Percentiles rank a stretch among this genome's conserved stretches.
phyloP scores from a whole-genome alignment of 2,888 invertebrate genomes.

The Cryptocephalus moraei region DNA sequence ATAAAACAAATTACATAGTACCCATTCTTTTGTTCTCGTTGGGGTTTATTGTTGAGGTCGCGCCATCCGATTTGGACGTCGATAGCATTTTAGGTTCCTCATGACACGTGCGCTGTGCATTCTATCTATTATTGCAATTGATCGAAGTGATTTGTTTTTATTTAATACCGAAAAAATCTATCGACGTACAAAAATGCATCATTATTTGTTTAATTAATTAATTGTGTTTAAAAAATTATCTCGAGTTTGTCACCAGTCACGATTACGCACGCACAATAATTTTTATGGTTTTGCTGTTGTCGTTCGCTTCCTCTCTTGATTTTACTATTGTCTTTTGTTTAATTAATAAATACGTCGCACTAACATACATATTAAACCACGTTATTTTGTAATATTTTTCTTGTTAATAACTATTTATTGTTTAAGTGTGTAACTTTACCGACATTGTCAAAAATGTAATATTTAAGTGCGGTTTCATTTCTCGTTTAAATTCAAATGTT shows the following conservation, averaged over 20 bases:
- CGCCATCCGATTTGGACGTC: constrained; percentile 2
- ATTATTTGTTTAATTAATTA: constrained; percentile 5
- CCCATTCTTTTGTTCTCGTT: no score
- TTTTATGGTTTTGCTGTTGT: constrained; percentile 2
- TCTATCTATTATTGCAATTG: constrained; percentile 28
- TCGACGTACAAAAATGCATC: constrained; percentile 27
- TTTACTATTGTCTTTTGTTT: constrained; percentile 10
- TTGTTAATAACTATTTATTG: constrained; percentile 23
- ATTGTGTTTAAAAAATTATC: not conserved
- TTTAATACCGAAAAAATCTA: constrained; percentile 16
- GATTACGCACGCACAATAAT: constrained; percentile 1
- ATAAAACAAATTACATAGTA: no score
- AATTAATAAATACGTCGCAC: constrained; percentile 28
- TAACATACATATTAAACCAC: constrained; percentile 30
- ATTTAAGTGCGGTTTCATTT: constrained; percentile 3
- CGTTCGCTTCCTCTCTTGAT: constrained; percentile 5
- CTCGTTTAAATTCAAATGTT: not conserved
- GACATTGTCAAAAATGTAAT: constrained; percentile 23
- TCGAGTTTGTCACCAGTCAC: not conserved
- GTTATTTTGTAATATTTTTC: constrained; percentile 15
- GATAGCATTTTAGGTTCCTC: constrained; percentile 8
- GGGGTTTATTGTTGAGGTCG: no score
- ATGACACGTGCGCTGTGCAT: constrained; percentile 27
- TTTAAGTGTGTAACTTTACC: constrained; percentile 19
- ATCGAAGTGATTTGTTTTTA: constrained; percentile 16